Percentiles rank a stretch among this genome's conserved stretches.
Conservation (phyloP, 35 echinoderm and acorn worm species). For the Strongylocentrotus purpuratus region DNA sequence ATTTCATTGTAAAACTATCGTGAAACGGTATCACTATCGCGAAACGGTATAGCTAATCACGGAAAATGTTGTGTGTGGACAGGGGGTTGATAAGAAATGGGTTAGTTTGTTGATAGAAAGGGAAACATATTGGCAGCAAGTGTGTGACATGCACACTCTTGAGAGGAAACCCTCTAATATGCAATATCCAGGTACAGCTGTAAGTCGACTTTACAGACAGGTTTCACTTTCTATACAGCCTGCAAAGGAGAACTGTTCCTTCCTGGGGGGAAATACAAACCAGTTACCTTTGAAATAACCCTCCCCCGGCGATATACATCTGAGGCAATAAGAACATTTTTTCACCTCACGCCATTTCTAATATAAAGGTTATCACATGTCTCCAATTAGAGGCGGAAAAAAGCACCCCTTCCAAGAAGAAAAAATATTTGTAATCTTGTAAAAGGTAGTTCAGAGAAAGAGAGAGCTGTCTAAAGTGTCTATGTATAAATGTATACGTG, state of each 20-base stretch:
- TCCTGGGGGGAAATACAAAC: conserved; percentile 8
- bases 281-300: conserved; percentile 17
- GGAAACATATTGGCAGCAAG: conserved; percentile 9
- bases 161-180: not conserved
- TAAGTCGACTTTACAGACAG: not conserved
- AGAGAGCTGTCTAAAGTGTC: no score
- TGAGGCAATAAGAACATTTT: not conserved
- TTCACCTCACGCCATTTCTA: not conserved
- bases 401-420: not conserved
- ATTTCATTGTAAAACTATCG: no score
- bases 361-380: not conserved
- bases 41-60: no score
- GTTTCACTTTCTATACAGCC: not conserved
- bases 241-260: conserved; percentile 10
- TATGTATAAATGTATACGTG: no score
- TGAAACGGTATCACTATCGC: no score
- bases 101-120: conserved; percentile 12
- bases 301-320: not conserved
- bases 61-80: no score
- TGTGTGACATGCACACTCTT: not conserved
- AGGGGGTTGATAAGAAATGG: not conserved
- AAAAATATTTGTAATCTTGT: no score
- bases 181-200: not conserved
- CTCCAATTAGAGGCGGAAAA: not conserved
- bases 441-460: no score